Percentiles rank a stretch among this genome's conserved stretches.
Conservation (phyloP, 2,797 vertebrate genomes). For the Somateria mollissima region DNA sequence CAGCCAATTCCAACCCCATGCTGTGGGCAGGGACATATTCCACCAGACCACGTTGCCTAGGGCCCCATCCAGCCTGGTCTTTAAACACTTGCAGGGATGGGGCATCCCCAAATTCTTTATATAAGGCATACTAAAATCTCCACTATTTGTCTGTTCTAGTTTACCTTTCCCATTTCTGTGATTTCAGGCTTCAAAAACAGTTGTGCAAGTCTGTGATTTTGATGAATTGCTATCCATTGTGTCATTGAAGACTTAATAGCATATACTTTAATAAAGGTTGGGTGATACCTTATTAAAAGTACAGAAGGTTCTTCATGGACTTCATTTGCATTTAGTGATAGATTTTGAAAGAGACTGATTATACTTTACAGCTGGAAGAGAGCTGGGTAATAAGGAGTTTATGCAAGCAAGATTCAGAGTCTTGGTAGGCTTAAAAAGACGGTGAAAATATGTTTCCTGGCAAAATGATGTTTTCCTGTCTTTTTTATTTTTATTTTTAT, state of each 20-base stretch:
- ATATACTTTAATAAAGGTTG: background rate
- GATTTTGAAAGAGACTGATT: background rate
- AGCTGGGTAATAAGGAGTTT: background rate
- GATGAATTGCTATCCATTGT: background rate
- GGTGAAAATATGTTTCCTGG: background rate
- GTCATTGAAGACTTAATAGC: background rate
- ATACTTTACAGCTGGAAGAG: background rate
- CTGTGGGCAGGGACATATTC: too few species aligned
- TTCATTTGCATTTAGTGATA: background rate
- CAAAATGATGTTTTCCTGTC: background rate
- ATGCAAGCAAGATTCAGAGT: background rate
- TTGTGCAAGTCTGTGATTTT: background rate
- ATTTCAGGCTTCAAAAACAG: background rate
- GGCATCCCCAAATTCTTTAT: too few species aligned
- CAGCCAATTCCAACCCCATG: too few species aligned
- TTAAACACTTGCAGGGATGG: too few species aligned
- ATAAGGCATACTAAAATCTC: background rate
- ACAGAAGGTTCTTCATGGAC: background rate
- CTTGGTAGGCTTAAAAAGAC: background rate
- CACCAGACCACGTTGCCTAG: too few species aligned
- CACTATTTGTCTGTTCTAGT: accelerated
- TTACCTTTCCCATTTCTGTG: background rate
- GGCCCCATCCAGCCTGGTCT: too few species aligned
- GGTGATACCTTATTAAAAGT: background rate
- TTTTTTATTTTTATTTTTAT: background rate